Conservation (phyloP, 1,140 invertebrate species). For the Antheraea mylitta region DNA sequence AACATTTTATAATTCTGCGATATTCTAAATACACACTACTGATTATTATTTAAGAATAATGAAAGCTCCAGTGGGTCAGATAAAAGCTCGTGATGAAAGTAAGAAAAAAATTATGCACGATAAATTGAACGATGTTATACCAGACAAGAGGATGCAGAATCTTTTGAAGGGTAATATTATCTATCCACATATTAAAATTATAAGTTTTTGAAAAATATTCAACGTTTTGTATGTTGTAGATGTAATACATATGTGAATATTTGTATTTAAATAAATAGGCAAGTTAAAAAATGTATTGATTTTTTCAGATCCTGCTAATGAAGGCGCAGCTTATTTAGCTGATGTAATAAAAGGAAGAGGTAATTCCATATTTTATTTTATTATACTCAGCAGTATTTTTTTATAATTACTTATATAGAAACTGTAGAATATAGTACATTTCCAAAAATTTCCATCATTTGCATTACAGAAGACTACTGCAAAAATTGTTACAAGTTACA, state of each 20-base stretch:
- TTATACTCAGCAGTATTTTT: not conserved
- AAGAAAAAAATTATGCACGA: conserved; percentile 29
- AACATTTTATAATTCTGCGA: not conserved
- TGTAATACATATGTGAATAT: not conserved
- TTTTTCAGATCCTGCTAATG: conserved; percentile 39
- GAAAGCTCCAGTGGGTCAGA: conserved; percentile 41
- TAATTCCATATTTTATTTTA: not conserved
- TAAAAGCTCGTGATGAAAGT: conserved; percentile 25
- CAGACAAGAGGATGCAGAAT: conserved; percentile 39
- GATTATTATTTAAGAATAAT: conserved; percentile 30
- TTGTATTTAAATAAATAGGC: not conserved
- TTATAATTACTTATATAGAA: no score
- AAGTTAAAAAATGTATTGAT: not conserved
- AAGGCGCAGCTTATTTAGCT: conserved; percentile 47
- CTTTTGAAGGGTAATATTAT: conserved; percentile 34
- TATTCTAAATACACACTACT: not conserved
- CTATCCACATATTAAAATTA: not conserved
- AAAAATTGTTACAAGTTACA: no score
- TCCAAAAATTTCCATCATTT: no score
- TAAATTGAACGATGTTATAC: conserved; percentile 37
- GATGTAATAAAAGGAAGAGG: conserved; percentile 51
- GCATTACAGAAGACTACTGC: no score
- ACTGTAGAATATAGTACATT: not conserved
- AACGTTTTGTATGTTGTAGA: no score
- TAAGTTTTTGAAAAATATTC: not conserved